Conservation (phyloP, 2,888 invertebrate species). For the Beris morrisii region DNA sequence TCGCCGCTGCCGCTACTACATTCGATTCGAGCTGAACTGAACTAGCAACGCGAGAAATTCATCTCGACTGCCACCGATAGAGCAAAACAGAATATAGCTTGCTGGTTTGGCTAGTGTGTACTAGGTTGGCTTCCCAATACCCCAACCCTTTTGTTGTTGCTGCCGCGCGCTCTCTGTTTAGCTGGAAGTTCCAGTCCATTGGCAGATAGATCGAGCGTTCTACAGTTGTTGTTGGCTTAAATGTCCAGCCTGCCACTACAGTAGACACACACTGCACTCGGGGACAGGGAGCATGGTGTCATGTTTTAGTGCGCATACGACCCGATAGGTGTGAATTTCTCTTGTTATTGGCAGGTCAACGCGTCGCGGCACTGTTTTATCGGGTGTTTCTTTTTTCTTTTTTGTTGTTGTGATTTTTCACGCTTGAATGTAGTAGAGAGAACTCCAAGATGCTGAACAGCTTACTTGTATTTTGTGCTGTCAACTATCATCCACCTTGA, state of each 20-base stretch:
- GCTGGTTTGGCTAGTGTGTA: not conserved
- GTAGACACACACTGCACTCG: not conserved
- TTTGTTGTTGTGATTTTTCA: too few relatives aligned
- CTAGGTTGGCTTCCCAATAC: conserved; percentile 18
- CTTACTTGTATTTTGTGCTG: too few relatives aligned
- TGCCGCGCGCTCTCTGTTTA: not conserved
- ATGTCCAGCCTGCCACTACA: not conserved
- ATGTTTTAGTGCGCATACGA: too few relatives aligned
- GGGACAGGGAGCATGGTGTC: not conserved
- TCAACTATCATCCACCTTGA: too few relatives aligned
- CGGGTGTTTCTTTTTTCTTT: too few relatives aligned
- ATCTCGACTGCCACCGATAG: not conserved
- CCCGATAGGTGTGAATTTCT: conserved; percentile 20
- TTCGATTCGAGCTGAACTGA: too few relatives aligned
- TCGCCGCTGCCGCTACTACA: too few relatives aligned
- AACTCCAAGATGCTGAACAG: too few relatives aligned
- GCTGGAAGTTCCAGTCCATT: conserved; percentile 20
- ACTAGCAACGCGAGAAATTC: too few relatives aligned
- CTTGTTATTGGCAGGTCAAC: conserved; percentile 26
- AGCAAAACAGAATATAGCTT: not conserved
- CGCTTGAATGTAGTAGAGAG: too few relatives aligned
- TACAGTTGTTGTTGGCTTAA: not conserved
- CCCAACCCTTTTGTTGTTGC: conserved; percentile 18
- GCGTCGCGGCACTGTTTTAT: not conserved
- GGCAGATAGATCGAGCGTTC: conserved; percentile 8